Evolutionary conservation across 2,113 vertebrate genomes (phyloP), one percentile per base, ranked within the genome.

Genomic region (Mus pahari): DNA sequence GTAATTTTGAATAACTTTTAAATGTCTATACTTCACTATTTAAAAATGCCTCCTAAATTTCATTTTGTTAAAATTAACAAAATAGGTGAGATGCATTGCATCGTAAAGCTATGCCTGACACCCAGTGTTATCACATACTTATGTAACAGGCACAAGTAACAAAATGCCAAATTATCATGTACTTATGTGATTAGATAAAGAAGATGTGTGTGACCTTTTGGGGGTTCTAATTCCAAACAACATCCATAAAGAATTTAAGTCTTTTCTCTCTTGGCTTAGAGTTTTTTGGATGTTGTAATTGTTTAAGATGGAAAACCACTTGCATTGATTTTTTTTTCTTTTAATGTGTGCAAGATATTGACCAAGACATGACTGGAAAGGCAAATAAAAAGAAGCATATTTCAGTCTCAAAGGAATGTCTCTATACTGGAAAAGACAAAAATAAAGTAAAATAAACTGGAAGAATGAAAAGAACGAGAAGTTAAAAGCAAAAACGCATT

Each of bases 401-500:
- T 89, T 45, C 16, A 74, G n/a, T 92, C 48, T 90, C 82, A 96
- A 53, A 91, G 50, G 74, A 77, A 77, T 86, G 5, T 64, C 87
- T 90, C 31, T 75, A 12, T 86, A 17, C 28, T 92, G 75, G 1
- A 64, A 64, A 31, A 92, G 39, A 86, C 9, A 70, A 91, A n/a
- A 50, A 71, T 71, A 71, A 19, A 71, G 70, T 71, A n/a, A 92
- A 39, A 89, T 53, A 93, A 33, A 36, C 3, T 36, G 64, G 31
- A 53, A 66, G 79, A 13, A 58, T 73, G 24, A 14, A 78, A 58
- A 78, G 68, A 87, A 70, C 11, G 68, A 13, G 20, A 53, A 68
- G 39, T 42, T 89, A 88, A 95, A 95, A 73, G 26, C 86, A 94
- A 87, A 84, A 86, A 55, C 48, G 11, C 70, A 17, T 90, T 89